These are phyloP conservation scores for Zaprionus taronus DNA, from an alignment of 1,140 invertebrate species.

Conservation along the genomic window DNA sequence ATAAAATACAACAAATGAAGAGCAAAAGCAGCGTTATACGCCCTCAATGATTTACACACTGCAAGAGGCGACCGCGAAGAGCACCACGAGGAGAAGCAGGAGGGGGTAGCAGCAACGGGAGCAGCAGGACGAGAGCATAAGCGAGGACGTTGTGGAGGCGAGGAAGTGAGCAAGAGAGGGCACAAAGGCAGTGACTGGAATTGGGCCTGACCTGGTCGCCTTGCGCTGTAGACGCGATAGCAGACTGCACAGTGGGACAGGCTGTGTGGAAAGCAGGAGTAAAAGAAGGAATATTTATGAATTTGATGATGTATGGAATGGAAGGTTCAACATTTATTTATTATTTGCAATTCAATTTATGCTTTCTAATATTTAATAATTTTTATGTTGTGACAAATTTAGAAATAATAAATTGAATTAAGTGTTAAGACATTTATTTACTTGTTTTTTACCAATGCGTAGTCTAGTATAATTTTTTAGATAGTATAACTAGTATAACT, in stretches of 20 bases:
- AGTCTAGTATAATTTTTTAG: no score
- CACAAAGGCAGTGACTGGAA: slow-evolving; percentile 14
- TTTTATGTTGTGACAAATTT: no score
- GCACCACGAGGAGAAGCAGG: slow-evolving; percentile 23
- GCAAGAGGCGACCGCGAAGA: slow-evolving; percentile 12
- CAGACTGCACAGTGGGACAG: slow-evolving; percentile 28
- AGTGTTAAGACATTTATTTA: no score
- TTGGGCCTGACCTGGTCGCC: slow-evolving; percentile 47
- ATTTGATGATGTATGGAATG: no score
- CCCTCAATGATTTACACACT: slow-evolving; percentile 79
- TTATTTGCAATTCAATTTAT: no score
- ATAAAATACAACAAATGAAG: slow-evolving; percentile 83
- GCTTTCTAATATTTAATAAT: no score
- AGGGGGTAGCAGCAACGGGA: not conserved
- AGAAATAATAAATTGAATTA: no score
- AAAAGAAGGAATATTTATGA: not conserved
- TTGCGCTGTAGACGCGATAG: slow-evolving; percentile 12
- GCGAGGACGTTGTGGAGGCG: not conserved
- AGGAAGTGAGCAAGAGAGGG: not conserved
- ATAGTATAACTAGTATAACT: no score
- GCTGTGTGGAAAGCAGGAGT: not conserved
- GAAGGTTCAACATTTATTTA: no score
- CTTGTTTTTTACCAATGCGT: no score
- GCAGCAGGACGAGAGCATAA: not conserved
- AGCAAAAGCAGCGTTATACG: slow-evolving; percentile 79